Evolutionary conservation across 2,888 invertebrate species (phyloP), one percentile per base, ranked within the genome.

Genomic region (Dryobotodes eremita): DNA sequence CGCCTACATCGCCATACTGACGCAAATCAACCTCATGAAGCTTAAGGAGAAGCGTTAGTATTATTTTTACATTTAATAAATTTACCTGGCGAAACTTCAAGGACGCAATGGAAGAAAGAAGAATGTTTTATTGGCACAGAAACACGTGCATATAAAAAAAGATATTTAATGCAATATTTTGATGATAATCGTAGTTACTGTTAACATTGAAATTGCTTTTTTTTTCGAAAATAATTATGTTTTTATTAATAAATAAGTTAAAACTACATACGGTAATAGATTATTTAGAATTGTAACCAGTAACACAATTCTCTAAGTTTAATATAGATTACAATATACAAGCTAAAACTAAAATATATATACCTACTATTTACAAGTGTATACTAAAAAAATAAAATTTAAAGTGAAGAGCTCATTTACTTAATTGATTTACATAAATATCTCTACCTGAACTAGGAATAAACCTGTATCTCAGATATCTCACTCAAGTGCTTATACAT

Each of bases 1-100:
- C 86, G 97, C 98, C 64, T 97, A 98, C 85, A 98, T 99, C 97
- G 98, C 98, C 3, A 97, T 99, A 57, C 98, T 98, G 92, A 99
- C 99, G 3, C 99, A 99, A 93, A 97, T 99, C 88, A 99, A 99
- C 96, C 95, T 97, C 15, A 93, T 97, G 94, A 96, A 97, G 91
- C 95, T 97, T 26, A 97, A 97, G 88, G 96, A 96, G 91, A 97
- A 96, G 83, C 95, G 96, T 97, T 7, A 93, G 94, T 91, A 46
- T 23, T 20, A 7, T 13, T 17, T 23, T 55, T 31, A n/a, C 10
- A 26, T 36, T 15, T 15, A 10, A 31, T 6, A 10, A 46, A 46
- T 23, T 23, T 11, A n/a, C 2, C 11, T 70, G 7, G 4, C n/a
- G 69, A 7, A 11, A 7, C 36, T 69, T 69, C 23, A 50, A 10